phyloP scores from a whole-genome alignment of 1,140 invertebrate species.

The Araneus ventricosus region DNA sequence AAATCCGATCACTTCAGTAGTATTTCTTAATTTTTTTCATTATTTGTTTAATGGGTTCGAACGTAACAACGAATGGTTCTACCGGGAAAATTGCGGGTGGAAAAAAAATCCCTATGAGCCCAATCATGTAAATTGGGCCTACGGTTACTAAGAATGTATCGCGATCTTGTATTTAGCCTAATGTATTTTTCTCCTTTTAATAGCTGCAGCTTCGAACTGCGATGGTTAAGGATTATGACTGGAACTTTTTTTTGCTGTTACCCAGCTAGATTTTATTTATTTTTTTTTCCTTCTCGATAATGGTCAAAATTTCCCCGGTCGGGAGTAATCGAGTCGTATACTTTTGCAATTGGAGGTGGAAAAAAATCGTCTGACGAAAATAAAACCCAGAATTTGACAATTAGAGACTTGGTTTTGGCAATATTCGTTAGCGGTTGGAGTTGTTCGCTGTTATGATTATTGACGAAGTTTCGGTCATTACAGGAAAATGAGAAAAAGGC shows the following conservation, averaged over 20 bases:
- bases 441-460: constrained; percentile 18
- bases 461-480: constrained; percentile 52
- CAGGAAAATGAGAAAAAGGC: neutral
- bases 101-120: constrained; percentile 68
- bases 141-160: constrained; percentile 30
- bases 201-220: neutral
- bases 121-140: constrained; percentile 72
- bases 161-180: constrained; percentile 68
- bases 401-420: constrained; percentile 4
- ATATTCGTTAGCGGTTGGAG: constrained; percentile 36
- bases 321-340: constrained; percentile 20
- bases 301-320: constrained; percentile 36
- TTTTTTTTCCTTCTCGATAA: neutral
- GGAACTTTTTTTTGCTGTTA: neutral
- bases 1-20: constrained; percentile 51
- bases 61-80: constrained; percentile 44
- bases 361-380: constrained; percentile 8
- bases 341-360: neutral
- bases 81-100: constrained; percentile 49
- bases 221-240: constrained; percentile 64
- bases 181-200: constrained; percentile 67
- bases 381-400: constrained; percentile 38
- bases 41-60: constrained; percentile 65
- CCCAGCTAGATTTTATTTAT: neutral
- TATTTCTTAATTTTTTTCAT: constrained; percentile 42